Percentiles rank a stretch among this genome's conserved stretches.
Conservation (phyloP, 2,888 invertebrate species). For the Petrolisthes manimaculis region DNA sequence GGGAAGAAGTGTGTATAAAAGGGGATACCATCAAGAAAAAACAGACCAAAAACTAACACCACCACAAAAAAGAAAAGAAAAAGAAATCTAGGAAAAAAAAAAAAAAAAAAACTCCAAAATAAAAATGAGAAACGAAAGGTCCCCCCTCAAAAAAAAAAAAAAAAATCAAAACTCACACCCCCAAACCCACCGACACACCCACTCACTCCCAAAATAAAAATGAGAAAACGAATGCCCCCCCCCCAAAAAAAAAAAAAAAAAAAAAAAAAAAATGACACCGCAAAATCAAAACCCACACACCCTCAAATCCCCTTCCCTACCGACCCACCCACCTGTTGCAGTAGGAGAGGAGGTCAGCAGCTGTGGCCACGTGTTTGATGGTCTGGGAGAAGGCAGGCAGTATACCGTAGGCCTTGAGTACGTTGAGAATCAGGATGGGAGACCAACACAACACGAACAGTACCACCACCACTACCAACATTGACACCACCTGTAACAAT, state of each 20-base stretch:
- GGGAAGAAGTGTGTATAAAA: not conserved
- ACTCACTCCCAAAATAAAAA: too few relatives aligned
- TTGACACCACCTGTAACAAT: conserved; percentile 77
- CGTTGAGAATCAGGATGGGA: conserved; percentile 77
- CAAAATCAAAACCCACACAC: not conserved
- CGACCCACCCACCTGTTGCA: conserved; percentile 74
- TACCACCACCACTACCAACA: conserved; percentile 79
- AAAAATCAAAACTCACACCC: too few relatives aligned
- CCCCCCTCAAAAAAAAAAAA: too few relatives aligned
- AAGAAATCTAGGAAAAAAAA: too few relatives aligned
- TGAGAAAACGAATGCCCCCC: too few relatives aligned
- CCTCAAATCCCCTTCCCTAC: not conserved
- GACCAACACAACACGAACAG: conserved; percentile 80
- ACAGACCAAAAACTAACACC: too few relatives aligned
- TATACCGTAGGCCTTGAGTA: conserved; percentile 76
- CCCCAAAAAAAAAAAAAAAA: too few relatives aligned
- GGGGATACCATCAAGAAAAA: not conserved
- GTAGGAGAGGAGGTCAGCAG: conserved; percentile 78
- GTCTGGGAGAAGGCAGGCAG: conserved; percentile 72
- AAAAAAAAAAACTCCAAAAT: too few relatives aligned
- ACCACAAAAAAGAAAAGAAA: too few relatives aligned
- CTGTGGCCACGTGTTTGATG: conserved; percentile 76
- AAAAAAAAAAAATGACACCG: not conserved
- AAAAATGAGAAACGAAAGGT: too few relatives aligned
- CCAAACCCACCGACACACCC: too few relatives aligned